A percentile compares a stretch with the other conserved stretches of the same genome.
phyloP scores from a whole-genome alignment of 2,797 vertebrate genomes.

The Sebastes itinus region DNA sequence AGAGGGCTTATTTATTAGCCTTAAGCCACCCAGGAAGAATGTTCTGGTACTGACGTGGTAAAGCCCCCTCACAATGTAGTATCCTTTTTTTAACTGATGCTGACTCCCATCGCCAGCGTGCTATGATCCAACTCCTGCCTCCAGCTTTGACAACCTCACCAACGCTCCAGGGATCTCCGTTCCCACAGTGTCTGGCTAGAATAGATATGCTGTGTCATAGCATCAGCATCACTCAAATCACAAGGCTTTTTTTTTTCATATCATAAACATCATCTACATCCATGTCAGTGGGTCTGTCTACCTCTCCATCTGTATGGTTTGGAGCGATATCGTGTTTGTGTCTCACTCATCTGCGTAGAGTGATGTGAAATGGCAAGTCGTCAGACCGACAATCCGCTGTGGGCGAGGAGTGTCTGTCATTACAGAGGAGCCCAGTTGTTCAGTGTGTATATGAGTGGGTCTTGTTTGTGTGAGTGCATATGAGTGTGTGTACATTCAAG shows the following conservation, averaged over 20 bases:
- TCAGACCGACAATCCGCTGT: slow-evolving; percentile 63
- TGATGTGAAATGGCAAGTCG: slow-evolving; percentile 76
- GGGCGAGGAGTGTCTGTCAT: slow-evolving; percentile 64
- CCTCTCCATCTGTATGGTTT: slow-evolving; percentile 69
- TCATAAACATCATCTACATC: slow-evolving; percentile 59
- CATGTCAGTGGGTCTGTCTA: slow-evolving; percentile 59
- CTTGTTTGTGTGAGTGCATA: slow-evolving; percentile 9
- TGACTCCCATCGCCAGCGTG: slow-evolving; percentile 32
- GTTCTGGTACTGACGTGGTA: slow-evolving; percentile 34
- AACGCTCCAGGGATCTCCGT: neutral
- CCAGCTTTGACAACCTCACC: slow-evolving; percentile 44
- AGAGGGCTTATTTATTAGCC: slow-evolving; percentile 40
- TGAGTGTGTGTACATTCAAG: slow-evolving; percentile 17
- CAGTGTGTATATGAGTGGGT: slow-evolving; percentile 20
- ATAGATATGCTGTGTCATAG: slow-evolving; percentile 58
- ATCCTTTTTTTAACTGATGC: slow-evolving; percentile 10
- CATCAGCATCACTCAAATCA: slow-evolving; percentile 70
- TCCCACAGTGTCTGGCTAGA: slow-evolving; percentile 34
- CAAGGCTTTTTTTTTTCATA: slow-evolving; percentile 22
- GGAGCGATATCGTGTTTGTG: slow-evolving; percentile 70
- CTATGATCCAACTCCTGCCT: slow-evolving; percentile 39
- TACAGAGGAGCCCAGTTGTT: slow-evolving; percentile 32
- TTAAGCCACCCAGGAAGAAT: slow-evolving; percentile 22
- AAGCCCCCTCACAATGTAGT: slow-evolving; percentile 20
- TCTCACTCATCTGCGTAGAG: slow-evolving; percentile 59